phyloP scores from a whole-genome alignment of 2,888 invertebrate species.

The Sinopyrophorus schimmeli region DNA sequence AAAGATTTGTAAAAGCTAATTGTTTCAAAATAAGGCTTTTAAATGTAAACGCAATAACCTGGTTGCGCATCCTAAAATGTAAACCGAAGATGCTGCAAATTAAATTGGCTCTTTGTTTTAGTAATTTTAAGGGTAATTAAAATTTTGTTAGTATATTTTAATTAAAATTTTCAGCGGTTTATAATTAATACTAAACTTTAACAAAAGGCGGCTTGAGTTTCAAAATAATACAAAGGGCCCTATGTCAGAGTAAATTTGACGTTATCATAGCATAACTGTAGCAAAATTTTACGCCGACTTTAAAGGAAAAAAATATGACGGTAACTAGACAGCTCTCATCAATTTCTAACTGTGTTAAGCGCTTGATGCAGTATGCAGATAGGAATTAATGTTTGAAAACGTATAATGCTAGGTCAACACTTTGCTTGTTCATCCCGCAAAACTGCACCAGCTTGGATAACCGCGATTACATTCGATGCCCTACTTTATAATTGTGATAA shows the following conservation, averaged over 20 bases:
- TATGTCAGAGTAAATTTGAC: constrained; percentile 20
- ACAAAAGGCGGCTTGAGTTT: constrained; percentile 27
- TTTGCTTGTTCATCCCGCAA: constrained; percentile 21
- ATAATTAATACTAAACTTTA: constrained; percentile 30
- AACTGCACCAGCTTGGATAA: constrained; percentile 33
- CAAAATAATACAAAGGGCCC: constrained; percentile 27
- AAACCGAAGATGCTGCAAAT: constrained; percentile 25
- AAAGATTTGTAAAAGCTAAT: neutral
- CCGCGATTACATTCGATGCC: constrained; percentile 36
- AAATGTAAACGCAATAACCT: constrained; percentile 11
- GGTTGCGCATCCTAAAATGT: constrained; percentile 15
- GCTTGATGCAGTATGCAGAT: too few relatives aligned
- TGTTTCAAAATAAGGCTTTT: constrained; percentile 13
- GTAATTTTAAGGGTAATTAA: constrained; percentile 32
- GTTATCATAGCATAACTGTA: constrained; percentile 13
- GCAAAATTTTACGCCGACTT: neutral
- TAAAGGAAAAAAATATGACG: neutral
- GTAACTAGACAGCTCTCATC: neutral
- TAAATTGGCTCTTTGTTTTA: constrained; percentile 26
- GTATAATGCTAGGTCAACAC: constrained; percentile 17
- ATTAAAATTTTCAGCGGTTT: constrained; percentile 30
- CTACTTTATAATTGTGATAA: constrained; percentile 35
- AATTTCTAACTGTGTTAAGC: too few relatives aligned
- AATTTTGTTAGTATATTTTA: constrained; percentile 33
- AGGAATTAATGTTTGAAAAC: constrained; percentile 16